Evolutionary conservation across 2,888 invertebrate species (phyloP).

Genomic region (Aphelenchoides bicaudatus): DNA sequence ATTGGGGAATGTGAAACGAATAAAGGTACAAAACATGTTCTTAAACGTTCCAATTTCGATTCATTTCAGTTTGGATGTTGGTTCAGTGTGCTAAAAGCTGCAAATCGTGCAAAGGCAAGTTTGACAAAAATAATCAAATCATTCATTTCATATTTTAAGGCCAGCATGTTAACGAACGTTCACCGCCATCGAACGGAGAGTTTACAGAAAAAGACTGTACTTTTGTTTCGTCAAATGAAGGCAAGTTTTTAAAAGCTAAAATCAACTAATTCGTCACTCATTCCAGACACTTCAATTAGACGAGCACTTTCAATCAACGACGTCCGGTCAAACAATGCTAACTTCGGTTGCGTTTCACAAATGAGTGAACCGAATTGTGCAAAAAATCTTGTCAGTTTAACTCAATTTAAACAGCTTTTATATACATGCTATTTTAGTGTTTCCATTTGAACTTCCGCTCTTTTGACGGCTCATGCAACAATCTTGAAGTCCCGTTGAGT

Average conservation of each 20-base stretch:
- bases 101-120: constrained; percentile 54
- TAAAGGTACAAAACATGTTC: too few species aligned
- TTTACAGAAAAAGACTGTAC: constrained; percentile 55
- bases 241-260: constrained; percentile 24
- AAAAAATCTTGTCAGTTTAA: too few species aligned
- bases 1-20: constrained; percentile 59
- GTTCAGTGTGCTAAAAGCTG: constrained; percentile 56
- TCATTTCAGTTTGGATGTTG: constrained; percentile 61
- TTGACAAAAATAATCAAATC: neutral
- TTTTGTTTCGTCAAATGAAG: constrained; percentile 57
- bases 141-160: constrained; percentile 29
- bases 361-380: constrained; percentile 48
- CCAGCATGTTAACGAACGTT: constrained; percentile 35
- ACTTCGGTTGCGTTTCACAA: constrained; percentile 56
- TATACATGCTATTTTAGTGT: too few species aligned
- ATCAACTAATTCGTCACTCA: neutral
- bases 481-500: constrained; percentile 47
- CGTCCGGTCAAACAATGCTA: constrained; percentile 52
- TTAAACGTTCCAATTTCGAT: too few species aligned
- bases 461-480: constrained; percentile 60
- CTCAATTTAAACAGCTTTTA: too few species aligned
- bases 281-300: constrained; percentile 32
- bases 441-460: constrained; percentile 54
- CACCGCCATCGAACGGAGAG: constrained; percentile 40
- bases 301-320: constrained; percentile 55